phyloP scores from a whole-genome alignment of 2,888 invertebrate genomes.

The Melolontha melolontha region DNA sequence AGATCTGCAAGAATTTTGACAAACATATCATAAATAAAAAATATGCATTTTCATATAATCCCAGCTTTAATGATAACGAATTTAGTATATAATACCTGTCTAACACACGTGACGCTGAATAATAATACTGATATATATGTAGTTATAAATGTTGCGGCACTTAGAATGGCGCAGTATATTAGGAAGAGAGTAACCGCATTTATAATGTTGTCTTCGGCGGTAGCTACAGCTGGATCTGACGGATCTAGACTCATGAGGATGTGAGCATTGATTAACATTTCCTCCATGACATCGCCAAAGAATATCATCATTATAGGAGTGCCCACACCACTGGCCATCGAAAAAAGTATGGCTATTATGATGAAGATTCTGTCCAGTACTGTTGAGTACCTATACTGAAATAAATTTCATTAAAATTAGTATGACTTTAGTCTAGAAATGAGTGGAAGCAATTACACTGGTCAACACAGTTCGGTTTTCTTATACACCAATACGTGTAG shows the following conservation, averaged over 20 bases:
- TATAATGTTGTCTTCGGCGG: slow-evolving; percentile 64
- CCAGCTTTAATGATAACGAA: slow-evolving; percentile 1
- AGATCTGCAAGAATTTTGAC: no score
- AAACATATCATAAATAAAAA: no score
- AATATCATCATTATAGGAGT: slow-evolving; percentile 76
- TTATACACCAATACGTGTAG: no score
- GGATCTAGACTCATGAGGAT: slow-evolving; percentile 23
- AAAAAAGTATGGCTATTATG: slow-evolving; percentile 68
- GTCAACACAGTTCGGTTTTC: no score
- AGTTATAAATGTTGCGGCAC: slow-evolving; percentile 70
- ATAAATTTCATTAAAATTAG: slow-evolving; percentile 43
- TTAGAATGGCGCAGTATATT: slow-evolving; percentile 72
- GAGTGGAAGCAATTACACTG: no score
- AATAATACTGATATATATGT: slow-evolving; percentile 74
- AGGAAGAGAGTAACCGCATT: slow-evolving; percentile 69
- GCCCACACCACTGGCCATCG: slow-evolving; percentile 71
- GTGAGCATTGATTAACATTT: slow-evolving; percentile 67
- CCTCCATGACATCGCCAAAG: slow-evolving; percentile 73
- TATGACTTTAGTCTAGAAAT: slow-evolving; percentile 1
- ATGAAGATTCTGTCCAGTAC: slow-evolving; percentile 70
- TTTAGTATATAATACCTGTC: slow-evolving; percentile 68
- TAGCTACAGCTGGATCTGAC: slow-evolving; percentile 50
- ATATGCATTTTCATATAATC: no score
- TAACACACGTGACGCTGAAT: slow-evolving; percentile 78
- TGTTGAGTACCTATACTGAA: slow-evolving; percentile 76